Evolutionary conservation across 2,888 invertebrate species (phyloP), one percentile per base, ranked within the genome.

Genomic region (Gandaritis pyraliata): DNA sequence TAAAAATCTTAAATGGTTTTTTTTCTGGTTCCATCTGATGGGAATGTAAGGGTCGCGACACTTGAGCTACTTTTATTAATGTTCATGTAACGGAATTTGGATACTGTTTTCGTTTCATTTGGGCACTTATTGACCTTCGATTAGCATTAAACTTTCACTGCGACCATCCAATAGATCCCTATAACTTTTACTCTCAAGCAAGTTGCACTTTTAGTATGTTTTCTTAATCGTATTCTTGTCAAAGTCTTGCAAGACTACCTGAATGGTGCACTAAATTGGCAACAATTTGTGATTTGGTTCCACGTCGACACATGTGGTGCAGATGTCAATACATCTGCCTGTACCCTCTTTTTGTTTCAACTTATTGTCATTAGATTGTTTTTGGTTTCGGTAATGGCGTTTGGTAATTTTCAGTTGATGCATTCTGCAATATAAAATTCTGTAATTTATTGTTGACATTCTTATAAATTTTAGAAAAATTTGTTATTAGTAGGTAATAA

Each of bases 241-340:
- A 33, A 8, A 12, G 8, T 7, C 13, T 47, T 47, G 7, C 30
- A 47, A 30, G 23, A 23, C 47, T 47, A 47, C 47, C 13, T 47
- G 47, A 47, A 5, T 30, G 18, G 18, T n/a, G 41, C 18, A 30
- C 13, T 30, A 51, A 49, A 51, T 61, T 64, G 41, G 36, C 59
- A 49, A 52, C 23, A 23, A 58, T 63, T 64, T 58, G 49, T 38
- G 58, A 55, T 62, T 62, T 39, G 46, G 13, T 48, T 49, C 16
- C 52, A 23, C 36, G 18, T 57, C 41, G 49, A 61, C 69, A 61
- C 65, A 52, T 65, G 64, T 51, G 56, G 51, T 64, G 65, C 69
- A 70, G 65, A 70, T 70, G 69, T 59, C 29, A 1, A 18, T 50
- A 55, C 69, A 70, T 60, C 69, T 67, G 69, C 62, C 59, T 50